Percentiles rank a stretch among this genome's conserved stretches.
Evolutionary conservation across 92 coral and sea anemone genomes (phyloP).

Genomic region (Bergia sp.): DNA sequence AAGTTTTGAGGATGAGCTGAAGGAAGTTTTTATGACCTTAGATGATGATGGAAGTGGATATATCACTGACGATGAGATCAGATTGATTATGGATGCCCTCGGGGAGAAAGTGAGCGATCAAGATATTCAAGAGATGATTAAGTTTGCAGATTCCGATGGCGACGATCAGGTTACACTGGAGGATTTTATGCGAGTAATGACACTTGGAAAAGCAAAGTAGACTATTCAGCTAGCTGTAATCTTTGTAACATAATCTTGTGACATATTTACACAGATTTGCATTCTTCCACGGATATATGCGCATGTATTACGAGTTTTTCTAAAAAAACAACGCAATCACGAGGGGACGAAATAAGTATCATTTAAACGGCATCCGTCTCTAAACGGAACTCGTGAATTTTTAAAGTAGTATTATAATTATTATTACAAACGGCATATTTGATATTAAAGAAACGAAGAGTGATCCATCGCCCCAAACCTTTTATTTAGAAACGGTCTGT

Average conservation of each 20-base stretch:
- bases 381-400: background rate
- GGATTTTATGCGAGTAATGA: slow-evolving; percentile 49
- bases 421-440: too few species aligned
- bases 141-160: slow-evolving; percentile 47
- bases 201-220: slow-evolving; percentile 43
- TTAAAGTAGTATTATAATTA: background rate
- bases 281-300: background rate
- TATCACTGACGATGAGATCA: slow-evolving; percentile 43
- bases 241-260: background rate
- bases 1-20: slow-evolving; percentile 44
- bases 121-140: slow-evolving; percentile 43
- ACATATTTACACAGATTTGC: background rate
- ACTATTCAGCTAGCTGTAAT: background rate
- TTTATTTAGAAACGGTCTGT: too few species aligned
- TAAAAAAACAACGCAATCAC: background rate
- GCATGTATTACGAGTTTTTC: background rate
- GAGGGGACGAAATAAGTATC: background rate
- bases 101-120: slow-evolving; percentile 46
- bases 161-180: slow-evolving; percentile 47
- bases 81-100: slow-evolving; percentile 41
- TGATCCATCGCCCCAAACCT: too few species aligned
- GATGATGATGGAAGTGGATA: slow-evolving; percentile 45
- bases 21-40: slow-evolving; percentile 43
- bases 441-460: too few species aligned
- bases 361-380: background rate